Evolutionary conservation across 2,113 vertebrate genomes (phyloP).

Genomic region (Acanthochromis polyacanthus): DNA sequence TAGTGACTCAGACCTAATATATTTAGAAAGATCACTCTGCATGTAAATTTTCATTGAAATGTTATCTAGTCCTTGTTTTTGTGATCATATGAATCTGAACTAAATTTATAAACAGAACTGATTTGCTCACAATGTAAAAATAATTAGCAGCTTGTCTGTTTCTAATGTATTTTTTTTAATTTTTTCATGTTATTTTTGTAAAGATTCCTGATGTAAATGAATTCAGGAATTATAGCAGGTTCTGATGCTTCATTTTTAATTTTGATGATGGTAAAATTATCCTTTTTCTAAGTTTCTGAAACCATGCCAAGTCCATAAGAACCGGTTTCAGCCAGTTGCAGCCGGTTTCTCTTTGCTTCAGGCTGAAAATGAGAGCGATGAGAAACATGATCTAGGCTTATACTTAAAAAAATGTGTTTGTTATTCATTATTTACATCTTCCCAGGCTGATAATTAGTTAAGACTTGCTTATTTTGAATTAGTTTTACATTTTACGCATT

Average conservation of each 20-base stretch:
- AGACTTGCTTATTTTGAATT: background rate
- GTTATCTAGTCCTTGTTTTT: background rate
- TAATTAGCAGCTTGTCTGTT: too few relatives aligned
- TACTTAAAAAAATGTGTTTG: background rate
- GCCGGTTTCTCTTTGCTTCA: conserved; percentile 28
- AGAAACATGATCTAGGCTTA: conserved; percentile 28
- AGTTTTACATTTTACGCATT: conserved; percentile 16
- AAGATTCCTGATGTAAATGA: background rate
- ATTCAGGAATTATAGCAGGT: background rate
- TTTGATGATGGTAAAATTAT: background rate
- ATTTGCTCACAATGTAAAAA: too few relatives aligned
- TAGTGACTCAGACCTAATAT: background rate
- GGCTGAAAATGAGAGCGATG: conserved; percentile 35
- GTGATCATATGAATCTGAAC: background rate
- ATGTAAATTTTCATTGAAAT: background rate
- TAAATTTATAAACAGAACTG: background rate
- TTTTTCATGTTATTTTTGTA: too few relatives aligned
- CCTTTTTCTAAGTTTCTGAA: conserved; percentile 3
- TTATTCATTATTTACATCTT: conserved; percentile 10
- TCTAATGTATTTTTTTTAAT: too few relatives aligned
- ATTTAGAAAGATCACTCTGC: background rate
- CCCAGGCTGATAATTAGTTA: background rate
- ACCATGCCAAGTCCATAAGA: conserved; percentile 1
- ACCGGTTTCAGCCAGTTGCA: conserved; percentile 43
- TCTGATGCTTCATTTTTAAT: conserved; percentile 1